These are phyloP conservation scores for Mus pahari DNA, from an alignment of 2,113 vertebrate species.

Conservation along the genomic window DNA sequence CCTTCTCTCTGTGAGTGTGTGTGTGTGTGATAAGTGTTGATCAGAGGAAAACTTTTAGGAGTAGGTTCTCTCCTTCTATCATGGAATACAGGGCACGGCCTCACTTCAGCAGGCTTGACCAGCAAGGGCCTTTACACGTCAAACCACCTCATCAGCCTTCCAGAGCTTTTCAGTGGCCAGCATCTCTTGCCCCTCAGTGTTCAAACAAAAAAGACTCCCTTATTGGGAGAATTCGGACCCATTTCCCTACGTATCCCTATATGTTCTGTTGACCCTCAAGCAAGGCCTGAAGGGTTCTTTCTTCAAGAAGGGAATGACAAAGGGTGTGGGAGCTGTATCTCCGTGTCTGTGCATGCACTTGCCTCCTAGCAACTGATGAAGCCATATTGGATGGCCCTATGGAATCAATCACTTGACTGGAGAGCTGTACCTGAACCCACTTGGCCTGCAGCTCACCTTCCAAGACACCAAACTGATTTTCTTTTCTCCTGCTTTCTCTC, in stretches of 20 bases:
- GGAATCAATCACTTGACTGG: not conserved
- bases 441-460: constrained; percentile 3
- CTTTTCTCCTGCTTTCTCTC: too few species aligned
- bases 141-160: not conserved
- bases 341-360: fast-evolving
- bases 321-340: not conserved
- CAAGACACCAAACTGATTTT: not conserved
- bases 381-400: not conserved
- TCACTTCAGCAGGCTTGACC: not conserved
- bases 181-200: not conserved
- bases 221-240: not conserved
- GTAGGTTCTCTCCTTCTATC: not conserved
- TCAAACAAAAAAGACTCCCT: not conserved
- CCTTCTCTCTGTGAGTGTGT: not conserved
- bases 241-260: too few species aligned
- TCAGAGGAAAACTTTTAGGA: not conserved
- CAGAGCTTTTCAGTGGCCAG: not conserved
- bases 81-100: not conserved
- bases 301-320: not conserved
- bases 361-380: not conserved
- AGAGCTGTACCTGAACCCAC: not conserved
- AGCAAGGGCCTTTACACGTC: not conserved
- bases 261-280: not conserved
- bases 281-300: not conserved
- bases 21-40: not conserved